These are phyloP conservation scores for Drosophila pseudotakahashii DNA, from an alignment of 2,888 invertebrate species.

Conservation along the genomic window DNA sequence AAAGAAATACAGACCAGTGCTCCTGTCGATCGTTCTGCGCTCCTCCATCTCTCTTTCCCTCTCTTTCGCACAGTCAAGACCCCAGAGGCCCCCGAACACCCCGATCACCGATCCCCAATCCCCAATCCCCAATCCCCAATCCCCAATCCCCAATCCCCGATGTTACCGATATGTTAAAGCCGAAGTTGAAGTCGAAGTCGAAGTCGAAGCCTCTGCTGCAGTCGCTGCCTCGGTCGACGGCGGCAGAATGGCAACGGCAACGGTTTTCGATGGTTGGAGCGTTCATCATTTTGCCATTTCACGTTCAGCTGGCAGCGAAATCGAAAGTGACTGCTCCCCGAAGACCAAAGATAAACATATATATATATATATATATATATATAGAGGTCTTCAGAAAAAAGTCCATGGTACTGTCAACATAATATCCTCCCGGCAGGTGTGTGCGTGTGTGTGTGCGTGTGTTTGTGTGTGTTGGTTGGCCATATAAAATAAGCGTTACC, in stretches of 20 bases:
- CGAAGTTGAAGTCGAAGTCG: constrained; percentile 20
- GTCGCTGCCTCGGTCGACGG: constrained; percentile 30
- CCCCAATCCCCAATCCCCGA: background rate
- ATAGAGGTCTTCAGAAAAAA: constrained; percentile 14
- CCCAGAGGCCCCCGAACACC: background rate
- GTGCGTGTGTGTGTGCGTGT: constrained; percentile 4
- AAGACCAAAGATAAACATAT: constrained; percentile 55
- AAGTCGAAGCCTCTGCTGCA: constrained; percentile 33
- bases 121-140: background rate
- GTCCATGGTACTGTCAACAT: constrained; percentile 20
- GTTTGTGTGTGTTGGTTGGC: constrained; percentile 14
- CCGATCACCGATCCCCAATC: constrained; percentile 1
- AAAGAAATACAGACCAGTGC: constrained; percentile 39
- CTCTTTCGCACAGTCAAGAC: constrained; percentile 10
- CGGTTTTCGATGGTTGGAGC: constrained; percentile 80
- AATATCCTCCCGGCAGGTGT: constrained; percentile 20
- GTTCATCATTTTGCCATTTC: constrained; percentile 83
- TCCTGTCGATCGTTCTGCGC: constrained; percentile 51
- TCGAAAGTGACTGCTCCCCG: constrained; percentile 82
- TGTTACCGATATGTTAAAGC: constrained; percentile 12
- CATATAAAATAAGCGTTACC: constrained; percentile 16
- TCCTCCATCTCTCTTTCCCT: background rate
- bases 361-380: constrained; percentile 28
- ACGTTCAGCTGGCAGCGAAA: constrained; percentile 84
- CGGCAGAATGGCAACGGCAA: constrained; percentile 40